Evolutionary conservation across 2,113 vertebrate genomes (phyloP), one percentile per base, ranked within the genome.

Genomic region (Anhinga rufa): DNA sequence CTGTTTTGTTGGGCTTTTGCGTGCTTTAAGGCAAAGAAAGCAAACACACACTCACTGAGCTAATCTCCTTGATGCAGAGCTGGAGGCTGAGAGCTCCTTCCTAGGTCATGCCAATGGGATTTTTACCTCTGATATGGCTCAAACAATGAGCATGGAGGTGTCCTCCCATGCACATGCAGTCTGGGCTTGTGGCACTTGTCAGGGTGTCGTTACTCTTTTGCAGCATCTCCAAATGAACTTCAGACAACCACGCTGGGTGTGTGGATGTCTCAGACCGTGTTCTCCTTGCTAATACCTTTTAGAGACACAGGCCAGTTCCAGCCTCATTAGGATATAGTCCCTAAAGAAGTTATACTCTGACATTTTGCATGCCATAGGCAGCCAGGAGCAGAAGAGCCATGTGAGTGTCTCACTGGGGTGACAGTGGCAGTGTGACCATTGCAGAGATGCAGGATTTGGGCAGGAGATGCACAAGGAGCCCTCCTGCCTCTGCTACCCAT

Each of bases 21-120:
- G 42, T 96, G 96, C 93, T 96, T 86, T 49, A 66, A 84, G 78
- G 95, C 77, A 83, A 88, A 76, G 92, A 91, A 96, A 95, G 83
- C 90, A 93, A 92, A 82, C 88, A 34, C 62, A 12, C 13, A 1
- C 88, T 92, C 0, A 0, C 65, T 5, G 61, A 69, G 88, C 77
- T 97, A 57, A 95, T 97, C 92, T 86, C 91, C 58, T 70, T 29
- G 2, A 42, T 0, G 12, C 48, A 26, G 88, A 38, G 84, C 74
- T 54, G 83, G 57, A 74, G 81, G 70, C 88, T 85, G 93, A 61
- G 77, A 84, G 80, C 77, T 88, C 92, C 74, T 65, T 89, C 94
- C 88, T 36, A 5, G 72, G 36, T 72, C 87, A 26, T 4, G 52
- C 55, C 72, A n/a, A 5, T 7, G 72, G 71, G 90, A 31, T 87